Conservation (phyloP, 2,797 vertebrate species). For the Hylomyscus alleni region DNA sequence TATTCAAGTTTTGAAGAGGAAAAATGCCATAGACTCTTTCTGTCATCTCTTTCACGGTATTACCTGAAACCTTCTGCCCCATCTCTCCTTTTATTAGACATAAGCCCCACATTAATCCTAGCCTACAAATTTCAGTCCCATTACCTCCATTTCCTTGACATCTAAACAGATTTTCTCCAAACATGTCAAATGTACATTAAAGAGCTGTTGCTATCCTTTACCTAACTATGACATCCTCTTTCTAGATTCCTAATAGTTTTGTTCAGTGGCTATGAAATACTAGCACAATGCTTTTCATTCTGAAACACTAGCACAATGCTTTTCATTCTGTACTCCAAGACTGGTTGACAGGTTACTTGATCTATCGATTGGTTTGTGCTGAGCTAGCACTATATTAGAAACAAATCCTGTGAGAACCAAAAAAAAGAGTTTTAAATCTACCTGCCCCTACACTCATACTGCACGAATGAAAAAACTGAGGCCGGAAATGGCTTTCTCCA, state of each 20-base stretch:
- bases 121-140: not conserved
- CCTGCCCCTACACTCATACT: not conserved
- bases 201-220: not conserved
- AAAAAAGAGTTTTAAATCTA: not conserved
- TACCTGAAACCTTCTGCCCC: not conserved
- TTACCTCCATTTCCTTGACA: not conserved
- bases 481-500: not conserved
- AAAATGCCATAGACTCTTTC: not conserved
- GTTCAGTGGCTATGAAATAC: conserved; percentile 25
- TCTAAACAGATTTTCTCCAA: not conserved
- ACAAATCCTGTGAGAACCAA: not conserved
- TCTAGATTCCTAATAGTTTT: not conserved
- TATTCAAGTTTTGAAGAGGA: conserved; percentile 32
- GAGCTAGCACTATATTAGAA: not conserved
- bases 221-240: not conserved
- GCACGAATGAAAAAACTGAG: not conserved
- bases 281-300: not conserved
- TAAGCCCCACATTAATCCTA: not conserved
- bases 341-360: not conserved
- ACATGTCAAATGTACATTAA: not conserved
- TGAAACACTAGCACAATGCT: not conserved
- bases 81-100: not conserved
- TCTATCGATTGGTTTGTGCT: not conserved
- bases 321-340: not conserved
- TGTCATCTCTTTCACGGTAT: not conserved